Base-by-base conservation (phyloP, 2,797 vertebrate genomes). In the Dendrocincla fuliginosa region DNA sequence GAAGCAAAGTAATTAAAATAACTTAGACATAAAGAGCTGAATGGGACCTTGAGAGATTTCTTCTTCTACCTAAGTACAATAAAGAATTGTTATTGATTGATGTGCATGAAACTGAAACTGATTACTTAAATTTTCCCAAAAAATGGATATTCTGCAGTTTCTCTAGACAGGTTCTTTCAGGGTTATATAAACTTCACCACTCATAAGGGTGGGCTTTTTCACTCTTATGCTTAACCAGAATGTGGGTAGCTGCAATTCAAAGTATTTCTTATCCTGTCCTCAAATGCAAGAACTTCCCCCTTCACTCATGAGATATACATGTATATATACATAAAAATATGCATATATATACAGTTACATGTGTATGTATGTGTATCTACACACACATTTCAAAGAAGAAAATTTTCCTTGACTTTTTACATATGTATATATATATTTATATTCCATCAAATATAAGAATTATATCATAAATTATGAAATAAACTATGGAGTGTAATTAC, bases 351-450 rank as follows among this genome's bases (percentile, higher is more conserved):
- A 46, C 44, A 22, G 28, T 23, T 64, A 30, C 19, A 6, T 17
- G 25, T 65, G 44, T 44, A 16, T 28, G 3, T 16, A 14, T 11
- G 6, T 4, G 0, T 42, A 59, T 39, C 37, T 92, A 64, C 13
- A 82, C 16, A 84, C 10, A 75, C 3, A 71, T 13, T 73, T 93
- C 77, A 95, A 91, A 95, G 46, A 87, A 80, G 17, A 84, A 84
- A 44, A 61, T 52, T 27, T 90, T 76, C 57, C 76, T 71, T 84
- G 53, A 16, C 27, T 39, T 75, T 64, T 68, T 18, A 52, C 24
- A 59, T 65, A 41, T 22, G 6, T 41, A 35, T 30, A n/a, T 49
- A 19, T 60, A 41, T 60, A 41, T 64, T 92, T 75, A 64, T 73
- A 71, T 84, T 57, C 57, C 47, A 76, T 57, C 7, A 95, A 70